Percentiles rank a stretch among this genome's conserved stretches.
Conservation (phyloP, 2,113 vertebrate genomes). For the Pachypanchax playfairii region DNA sequence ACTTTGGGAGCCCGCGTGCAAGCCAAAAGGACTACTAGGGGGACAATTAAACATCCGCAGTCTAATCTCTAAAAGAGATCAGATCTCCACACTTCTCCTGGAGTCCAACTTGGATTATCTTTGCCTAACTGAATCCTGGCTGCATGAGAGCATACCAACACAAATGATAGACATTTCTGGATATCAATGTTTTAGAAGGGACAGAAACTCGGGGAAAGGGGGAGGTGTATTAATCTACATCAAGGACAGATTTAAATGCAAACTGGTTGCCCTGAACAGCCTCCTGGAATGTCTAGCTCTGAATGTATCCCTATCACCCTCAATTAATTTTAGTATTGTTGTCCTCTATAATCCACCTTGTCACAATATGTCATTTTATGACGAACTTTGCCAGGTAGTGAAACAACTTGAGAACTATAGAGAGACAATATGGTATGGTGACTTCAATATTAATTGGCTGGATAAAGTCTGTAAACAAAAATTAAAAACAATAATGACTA, state of each 20-base stretch:
- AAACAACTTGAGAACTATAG: neutral
- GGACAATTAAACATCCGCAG: too few relatives aligned
- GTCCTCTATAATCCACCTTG: neutral
- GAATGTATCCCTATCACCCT: neutral
- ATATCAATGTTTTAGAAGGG: neutral
- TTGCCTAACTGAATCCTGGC: neutral
- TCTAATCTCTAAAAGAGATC: too few relatives aligned
- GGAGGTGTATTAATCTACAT: neutral
- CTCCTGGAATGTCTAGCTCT: neutral
- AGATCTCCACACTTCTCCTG: too few relatives aligned
- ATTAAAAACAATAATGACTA: neutral
- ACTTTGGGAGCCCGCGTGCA: conserved; percentile 24
- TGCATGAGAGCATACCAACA: neutral
- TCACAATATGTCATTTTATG: neutral
- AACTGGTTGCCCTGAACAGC: neutral
- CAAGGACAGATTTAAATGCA: neutral
- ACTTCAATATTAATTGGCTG: neutral
- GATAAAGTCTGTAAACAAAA: neutral
- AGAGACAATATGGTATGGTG: neutral
- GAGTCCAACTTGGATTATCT: too few relatives aligned
- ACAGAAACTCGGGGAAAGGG: neutral
- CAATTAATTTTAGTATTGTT: neutral
- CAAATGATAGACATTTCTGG: neutral
- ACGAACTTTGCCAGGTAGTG: neutral
- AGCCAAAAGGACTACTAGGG: too few relatives aligned